Base-by-base conservation (phyloP, 2,888 invertebrate genomes). In the Dasysyrphus tricinctus region DNA sequence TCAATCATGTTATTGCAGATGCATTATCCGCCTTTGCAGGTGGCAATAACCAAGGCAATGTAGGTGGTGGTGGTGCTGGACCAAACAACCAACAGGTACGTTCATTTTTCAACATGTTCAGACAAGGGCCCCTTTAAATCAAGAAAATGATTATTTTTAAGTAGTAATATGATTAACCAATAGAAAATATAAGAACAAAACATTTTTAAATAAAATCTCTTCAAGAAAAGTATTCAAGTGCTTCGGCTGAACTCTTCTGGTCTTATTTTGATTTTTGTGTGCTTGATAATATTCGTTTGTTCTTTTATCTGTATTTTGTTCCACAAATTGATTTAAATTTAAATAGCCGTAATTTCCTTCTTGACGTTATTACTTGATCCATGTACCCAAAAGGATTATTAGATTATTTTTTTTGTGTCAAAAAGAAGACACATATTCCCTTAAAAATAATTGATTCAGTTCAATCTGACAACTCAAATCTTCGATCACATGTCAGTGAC, bases 61-160 rank as follows among this genome's bases (percentile, higher is more conserved):
- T 76, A 42, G 83, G 82, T 63, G 88, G 82, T 61, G 88, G 82
- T 61, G 88, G 88, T 82, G 88, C 88, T 88, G 88, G 90, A 51
- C 88, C 89, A n/a, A 90, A 88, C 39, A 89, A 88, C 75, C 89
- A 87, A 84, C 90, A 90, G 90, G 90, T 90, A 89, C 89, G 89
- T 90, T 89, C 88, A 89, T 90, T 90, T 90, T 90, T 89, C 85
- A 88, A 89, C 88, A 86, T 89, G 87, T 86, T 83, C 73, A 79
- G 61, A 69, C 73, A 72, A 73, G 73, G 73, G 67, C 39, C 67
- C 69, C 73, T 80, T 63, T 85, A 56, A 81, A 65, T n/a, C 56
- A 42, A 51, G 39, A 56, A 65, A 39, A 37, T 24, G 34, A 39
- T 63, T 47, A 42, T 57, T 51, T 73, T 67, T 42, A 51, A 59